Base-by-base conservation (phyloP, 2,113 vertebrate species). In the Romanogobio albipinnatus region DNA sequence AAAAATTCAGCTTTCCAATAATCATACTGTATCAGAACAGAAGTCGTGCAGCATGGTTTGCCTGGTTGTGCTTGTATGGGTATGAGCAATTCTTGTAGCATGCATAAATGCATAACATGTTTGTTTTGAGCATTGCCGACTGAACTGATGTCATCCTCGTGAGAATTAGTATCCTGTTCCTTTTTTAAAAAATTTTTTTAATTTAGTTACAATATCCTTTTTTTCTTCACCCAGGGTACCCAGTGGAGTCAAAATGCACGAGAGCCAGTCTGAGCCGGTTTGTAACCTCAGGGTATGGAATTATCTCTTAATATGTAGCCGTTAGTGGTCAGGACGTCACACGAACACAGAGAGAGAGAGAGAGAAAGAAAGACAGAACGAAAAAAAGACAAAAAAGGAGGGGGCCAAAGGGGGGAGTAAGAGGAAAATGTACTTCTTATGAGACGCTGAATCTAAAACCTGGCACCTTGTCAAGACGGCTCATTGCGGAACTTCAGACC, bases 101-200 rank as follows among this genome's bases (percentile, higher is more conserved):
- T 78, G 24, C 47, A 58, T 24, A 64, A 59, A 83, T 82, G 64
- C 58, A 82, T 47, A 81, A 82, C 75, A 66, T 85, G 80, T 81
- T 83, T 77, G 71, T 82, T 87, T 75, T 47, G 78, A 82, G 76
- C 76, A 86, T 29, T 78, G 80, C 76, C 26, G 56, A 56, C 77
- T 51, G 24, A 68, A 77, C 68, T 80, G 82, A 81, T 86, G 85
- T 80, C 76, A 76, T 80, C 84, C 64, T 84, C 26, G 49, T 61
- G 76, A 61, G 86, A 89, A 90, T 88, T 85, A 85, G 77, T 75
- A 76, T 87, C 76, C 79, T 92, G 90, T 88, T 87, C 90, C 96
- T 96, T 96, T 95, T 96, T 96, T 95, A 95, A 95, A 93, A 96
- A 94, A 91, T n/a, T n/a, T n/a, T n/a, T n/a, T n/a, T n/a, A 93